These are phyloP conservation scores for Carassius gibelio DNA, from an alignment of 2,113 vertebrate species.

Conservation along the genomic window DNA sequence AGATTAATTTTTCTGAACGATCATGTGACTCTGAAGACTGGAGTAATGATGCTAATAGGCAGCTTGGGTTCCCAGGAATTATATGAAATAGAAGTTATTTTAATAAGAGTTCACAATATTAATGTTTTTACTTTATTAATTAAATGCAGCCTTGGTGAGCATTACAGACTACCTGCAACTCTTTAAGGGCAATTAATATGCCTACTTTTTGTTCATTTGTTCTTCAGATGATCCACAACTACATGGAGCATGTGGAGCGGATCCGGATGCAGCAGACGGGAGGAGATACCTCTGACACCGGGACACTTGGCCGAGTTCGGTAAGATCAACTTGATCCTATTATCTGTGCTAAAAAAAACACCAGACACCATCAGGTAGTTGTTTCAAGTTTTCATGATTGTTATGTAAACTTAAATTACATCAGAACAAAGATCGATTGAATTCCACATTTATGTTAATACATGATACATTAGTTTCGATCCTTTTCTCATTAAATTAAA, in stretches of 20 bases:
- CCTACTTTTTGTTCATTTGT: slow-evolving; percentile 17
- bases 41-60: no score
- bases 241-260: slow-evolving; percentile 95
- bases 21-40: no score
- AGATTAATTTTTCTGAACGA: no score
- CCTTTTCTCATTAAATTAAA: neutral
- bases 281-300: slow-evolving; percentile 69
- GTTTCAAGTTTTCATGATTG: neutral
- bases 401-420: neutral
- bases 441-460: neutral
- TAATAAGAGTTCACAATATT: neutral
- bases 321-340: slow-evolving; percentile 43
- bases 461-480: neutral
- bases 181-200: neutral
- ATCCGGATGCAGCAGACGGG: slow-evolving; percentile 89
- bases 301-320: slow-evolving; percentile 67
- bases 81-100: neutral
- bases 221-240: slow-evolving; percentile 96
- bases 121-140: neutral
- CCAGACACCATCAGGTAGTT: neutral
- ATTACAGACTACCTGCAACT: neutral
- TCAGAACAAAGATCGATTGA: neutral
- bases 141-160: neutral
- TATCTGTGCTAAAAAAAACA: neutral
- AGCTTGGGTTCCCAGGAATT: no score